Percentiles rank a stretch among this genome's conserved stretches.
Evolutionary conservation across 2,797 vertebrate species (phyloP).

Genomic region (Artibeus jamaicensis): DNA sequence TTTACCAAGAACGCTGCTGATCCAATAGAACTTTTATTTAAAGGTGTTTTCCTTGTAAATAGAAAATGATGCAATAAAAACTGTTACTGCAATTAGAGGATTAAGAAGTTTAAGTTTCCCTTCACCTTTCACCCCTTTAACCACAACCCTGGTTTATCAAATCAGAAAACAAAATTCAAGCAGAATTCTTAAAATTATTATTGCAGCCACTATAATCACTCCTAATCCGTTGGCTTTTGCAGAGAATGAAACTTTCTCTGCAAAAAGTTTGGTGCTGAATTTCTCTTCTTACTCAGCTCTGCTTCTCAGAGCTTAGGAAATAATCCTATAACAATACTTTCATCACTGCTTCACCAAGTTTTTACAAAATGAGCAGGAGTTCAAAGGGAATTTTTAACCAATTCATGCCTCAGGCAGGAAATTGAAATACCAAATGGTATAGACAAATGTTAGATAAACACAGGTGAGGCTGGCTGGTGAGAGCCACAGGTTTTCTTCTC

Average conservation of each 20-base stretch:
- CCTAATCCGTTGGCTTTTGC: conserved; percentile 18
- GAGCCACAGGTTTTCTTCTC: conserved; percentile 29
- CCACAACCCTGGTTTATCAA: conserved; percentile 4
- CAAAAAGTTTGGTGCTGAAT: background rate
- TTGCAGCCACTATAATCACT: background rate
- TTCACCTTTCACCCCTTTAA: conserved; percentile 22
- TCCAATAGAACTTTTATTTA: conserved; percentile 44
- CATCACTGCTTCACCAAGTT: conserved; percentile 33
- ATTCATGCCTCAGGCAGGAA: conserved; percentile 60
- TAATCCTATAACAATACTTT: conserved; percentile 43
- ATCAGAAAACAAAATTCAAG: conserved; percentile 44
- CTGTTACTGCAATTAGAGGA: conserved; percentile 43
- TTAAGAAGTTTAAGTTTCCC: conserved; percentile 48
- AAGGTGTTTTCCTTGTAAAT: conserved; percentile 71
- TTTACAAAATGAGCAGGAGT: conserved; percentile 57
- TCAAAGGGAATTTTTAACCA: conserved; percentile 70
- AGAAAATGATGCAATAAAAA: conserved; percentile 67
- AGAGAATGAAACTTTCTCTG: conserved; percentile 9
- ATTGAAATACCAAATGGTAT: conserved; percentile 57
- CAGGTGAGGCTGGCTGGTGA: conserved; percentile 19
- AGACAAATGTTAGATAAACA: conserved; percentile 52
- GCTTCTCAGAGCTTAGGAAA: conserved; percentile 50
- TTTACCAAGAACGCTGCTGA: conserved; percentile 53
- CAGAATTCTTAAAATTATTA: conserved; percentile 43
- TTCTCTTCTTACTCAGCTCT: background rate